A percentile compares a stretch with the other conserved stretches of the same genome.
These are phyloP conservation scores for Paedocypris micromegethes DNA, from an alignment of 2,797 vertebrate genomes.

Conservation along the genomic window DNA sequence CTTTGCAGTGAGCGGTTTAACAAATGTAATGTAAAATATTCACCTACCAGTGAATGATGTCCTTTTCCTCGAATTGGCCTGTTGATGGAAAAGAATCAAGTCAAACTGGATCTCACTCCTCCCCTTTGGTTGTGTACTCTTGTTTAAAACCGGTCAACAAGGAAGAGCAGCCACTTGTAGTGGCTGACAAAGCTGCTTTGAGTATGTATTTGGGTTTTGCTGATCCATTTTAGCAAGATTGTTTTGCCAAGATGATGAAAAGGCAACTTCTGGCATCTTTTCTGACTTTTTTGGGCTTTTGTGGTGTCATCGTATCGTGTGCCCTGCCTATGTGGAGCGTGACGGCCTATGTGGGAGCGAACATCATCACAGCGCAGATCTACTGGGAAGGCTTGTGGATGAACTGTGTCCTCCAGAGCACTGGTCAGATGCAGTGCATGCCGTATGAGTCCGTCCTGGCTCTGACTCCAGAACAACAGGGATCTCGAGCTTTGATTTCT, in stretches of 20 bases:
- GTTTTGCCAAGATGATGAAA: slow-evolving; percentile 47
- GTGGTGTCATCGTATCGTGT: slow-evolving; percentile 66
- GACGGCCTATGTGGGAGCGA: slow-evolving; percentile 63
- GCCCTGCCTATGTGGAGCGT: slow-evolving; percentile 72
- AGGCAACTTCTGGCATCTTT: slow-evolving; percentile 60
- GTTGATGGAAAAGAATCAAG: slow-evolving; percentile 56
- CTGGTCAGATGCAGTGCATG: slow-evolving; percentile 66
- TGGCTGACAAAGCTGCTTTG: neutral
- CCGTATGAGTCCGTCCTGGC: slow-evolving; percentile 67
- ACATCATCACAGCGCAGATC: slow-evolving; percentile 68
- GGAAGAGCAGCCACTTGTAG: slow-evolving; percentile 21
- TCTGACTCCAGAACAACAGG: slow-evolving; percentile 64
- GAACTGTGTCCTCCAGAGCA: slow-evolving; percentile 74
- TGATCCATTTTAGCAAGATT: too few species aligned
- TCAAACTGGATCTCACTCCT: slow-evolving; percentile 58
- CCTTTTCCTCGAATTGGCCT: neutral
- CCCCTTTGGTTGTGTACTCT: slow-evolving; percentile 51
- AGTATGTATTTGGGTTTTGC: too few species aligned
- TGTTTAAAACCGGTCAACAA: slow-evolving; percentile 40
- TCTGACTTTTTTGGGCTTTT: slow-evolving; percentile 63
- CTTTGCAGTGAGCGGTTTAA: too few species aligned
- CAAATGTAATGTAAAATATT: neutral
- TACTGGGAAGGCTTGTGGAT: slow-evolving; percentile 75
- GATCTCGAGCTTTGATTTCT: slow-evolving; percentile 62
- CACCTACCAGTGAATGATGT: neutral